A percentile compares a stretch with the other conserved stretches of the same genome.
These are phyloP conservation scores for Promerops cafer DNA, from an alignment of 2,113 vertebrate species.

Conservation along the genomic window DNA sequence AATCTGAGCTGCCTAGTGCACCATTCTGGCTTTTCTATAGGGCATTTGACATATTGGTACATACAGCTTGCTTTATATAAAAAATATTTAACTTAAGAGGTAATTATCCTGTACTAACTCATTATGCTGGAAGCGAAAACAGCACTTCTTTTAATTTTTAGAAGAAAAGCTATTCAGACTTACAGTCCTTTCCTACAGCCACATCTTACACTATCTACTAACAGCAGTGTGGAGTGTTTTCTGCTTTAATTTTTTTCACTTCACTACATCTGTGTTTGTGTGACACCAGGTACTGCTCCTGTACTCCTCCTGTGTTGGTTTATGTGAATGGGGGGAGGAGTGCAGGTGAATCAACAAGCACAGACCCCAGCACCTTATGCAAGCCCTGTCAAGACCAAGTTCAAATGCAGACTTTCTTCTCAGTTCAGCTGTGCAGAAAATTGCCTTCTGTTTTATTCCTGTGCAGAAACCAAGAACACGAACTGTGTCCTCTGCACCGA, in stretches of 20 bases:
- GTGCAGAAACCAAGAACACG: background rate
- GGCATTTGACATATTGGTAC: background rate
- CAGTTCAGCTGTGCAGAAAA: conserved; percentile 32
- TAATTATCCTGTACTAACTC: background rate
- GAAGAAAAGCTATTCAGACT: background rate
- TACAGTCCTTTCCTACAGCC: background rate
- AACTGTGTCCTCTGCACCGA: background rate
- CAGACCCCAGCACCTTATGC: background rate
- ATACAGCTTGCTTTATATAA: background rate
- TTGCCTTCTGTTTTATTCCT: background rate
- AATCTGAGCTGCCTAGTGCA: background rate
- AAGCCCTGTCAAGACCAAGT: background rate
- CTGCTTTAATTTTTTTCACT: background rate
- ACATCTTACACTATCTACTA: background rate
- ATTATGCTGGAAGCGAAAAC: background rate
- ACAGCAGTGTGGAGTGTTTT: background rate
- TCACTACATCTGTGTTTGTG: background rate
- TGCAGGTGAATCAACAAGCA: background rate
- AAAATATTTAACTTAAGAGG: background rate
- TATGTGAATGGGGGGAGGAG: background rate
- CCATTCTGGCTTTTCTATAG: background rate
- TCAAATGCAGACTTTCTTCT: background rate
- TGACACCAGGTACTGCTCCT: background rate
- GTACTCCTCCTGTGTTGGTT: background rate
- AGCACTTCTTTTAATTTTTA: background rate